phyloP scores from a whole-genome alignment of 30 jellyfish, hydroid and myxozoan species.

The Turritopsis rubra region DNA sequence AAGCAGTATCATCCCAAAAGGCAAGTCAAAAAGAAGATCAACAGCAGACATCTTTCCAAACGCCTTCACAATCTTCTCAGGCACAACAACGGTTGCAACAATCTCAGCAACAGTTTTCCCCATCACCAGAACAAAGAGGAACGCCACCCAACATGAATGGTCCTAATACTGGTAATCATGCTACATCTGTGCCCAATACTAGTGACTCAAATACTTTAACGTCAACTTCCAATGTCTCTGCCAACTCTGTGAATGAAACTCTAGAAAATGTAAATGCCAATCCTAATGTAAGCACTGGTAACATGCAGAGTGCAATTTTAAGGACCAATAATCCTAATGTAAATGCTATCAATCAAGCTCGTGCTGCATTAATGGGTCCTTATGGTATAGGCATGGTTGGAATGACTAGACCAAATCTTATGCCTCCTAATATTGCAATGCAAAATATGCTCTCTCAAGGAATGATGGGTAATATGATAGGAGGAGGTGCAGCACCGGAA shows the following conservation, averaged over 20 bases:
- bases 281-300: neutral
- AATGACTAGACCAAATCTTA: neutral
- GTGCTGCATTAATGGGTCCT: slow-evolving; percentile 14
- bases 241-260: neutral
- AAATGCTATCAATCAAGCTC: slow-evolving; percentile 2
- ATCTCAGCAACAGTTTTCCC: neutral
- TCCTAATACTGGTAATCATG: neutral
- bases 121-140: neutral
- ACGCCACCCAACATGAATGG: slow-evolving; percentile 17
- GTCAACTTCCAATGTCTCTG: neutral
- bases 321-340: neutral
- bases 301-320: neutral
- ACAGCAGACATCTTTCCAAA: slow-evolving; percentile 5
- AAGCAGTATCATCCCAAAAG: neutral
- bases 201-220: neutral
- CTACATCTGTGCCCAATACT: slow-evolving; percentile 10
- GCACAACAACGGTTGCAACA: slow-evolving; percentile 13
- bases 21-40: slow-evolving; percentile 11
- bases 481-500: slow-evolving; percentile 33
- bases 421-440: slow-evolving; percentile 6
- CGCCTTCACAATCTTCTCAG: slow-evolving; percentile 22
- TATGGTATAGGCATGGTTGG: slow-evolving; percentile 3
- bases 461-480: slow-evolving; percentile 27
- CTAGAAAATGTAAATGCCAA: neutral
- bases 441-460: neutral